Percentiles rank a stretch among this genome's conserved stretches.
phyloP scores from a whole-genome alignment of 2,113 vertebrate genomes.

The Forbesichthys agassizii region DNA sequence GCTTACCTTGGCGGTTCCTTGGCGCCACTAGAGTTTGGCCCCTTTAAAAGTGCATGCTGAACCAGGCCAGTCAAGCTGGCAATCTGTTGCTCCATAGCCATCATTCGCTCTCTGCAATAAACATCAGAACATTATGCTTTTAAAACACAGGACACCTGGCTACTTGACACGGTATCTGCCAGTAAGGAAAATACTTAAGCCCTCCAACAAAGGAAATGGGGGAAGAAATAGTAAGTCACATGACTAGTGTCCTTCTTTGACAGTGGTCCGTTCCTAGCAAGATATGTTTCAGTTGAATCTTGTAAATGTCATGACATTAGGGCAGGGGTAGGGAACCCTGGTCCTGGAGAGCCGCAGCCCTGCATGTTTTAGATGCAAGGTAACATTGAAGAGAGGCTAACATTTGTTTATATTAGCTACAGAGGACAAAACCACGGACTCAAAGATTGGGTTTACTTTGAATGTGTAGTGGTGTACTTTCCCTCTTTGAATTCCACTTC shows the following conservation, averaged over 20 bases:
- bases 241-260: background rate
- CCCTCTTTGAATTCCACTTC: constrained; percentile 19
- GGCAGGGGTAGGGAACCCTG: too few species aligned
- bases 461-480: constrained; percentile 9
- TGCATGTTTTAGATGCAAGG: background rate
- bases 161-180: constrained; percentile 33
- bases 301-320: constrained; percentile 11
- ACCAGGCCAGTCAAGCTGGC: constrained; percentile 99
- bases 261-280: constrained; percentile 4
- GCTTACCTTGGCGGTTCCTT: constrained; percentile 93
- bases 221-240: too few species aligned
- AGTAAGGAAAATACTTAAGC: background rate
- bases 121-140: constrained; percentile 78
- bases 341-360: too few species aligned
- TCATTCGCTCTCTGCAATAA: constrained; percentile 99
- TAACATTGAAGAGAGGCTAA: background rate
- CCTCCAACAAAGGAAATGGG: too few species aligned
- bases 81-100: constrained; percentile 99
- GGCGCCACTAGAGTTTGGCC: constrained; percentile 91
- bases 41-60: constrained; percentile 97
- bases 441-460: constrained; percentile 37
- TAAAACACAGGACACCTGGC: constrained; percentile 43
- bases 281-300: constrained; percentile 14
- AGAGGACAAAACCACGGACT: background rate
- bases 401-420: background rate